Evolutionary conservation across 2,113 vertebrate species (phyloP).

Genomic region (Trichomycterus rosablanca): DNA sequence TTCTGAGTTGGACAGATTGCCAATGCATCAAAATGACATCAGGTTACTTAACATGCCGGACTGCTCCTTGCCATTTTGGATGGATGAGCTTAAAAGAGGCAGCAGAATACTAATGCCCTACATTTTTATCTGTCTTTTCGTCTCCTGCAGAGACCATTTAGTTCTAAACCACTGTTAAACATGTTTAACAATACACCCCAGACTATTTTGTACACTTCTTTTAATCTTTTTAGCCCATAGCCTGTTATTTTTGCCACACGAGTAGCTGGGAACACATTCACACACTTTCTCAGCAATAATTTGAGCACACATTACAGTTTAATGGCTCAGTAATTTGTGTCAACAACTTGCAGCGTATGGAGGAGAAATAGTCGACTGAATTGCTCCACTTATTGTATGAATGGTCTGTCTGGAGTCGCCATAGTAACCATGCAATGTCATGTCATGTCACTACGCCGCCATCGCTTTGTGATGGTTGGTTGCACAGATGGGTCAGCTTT

Average conservation of each 20-base stretch:
- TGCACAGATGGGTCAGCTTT: no score
- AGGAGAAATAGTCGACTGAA: background rate
- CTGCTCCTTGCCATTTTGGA: conserved; percentile 4
- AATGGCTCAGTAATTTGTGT: conserved; percentile 33
- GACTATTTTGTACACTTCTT: background rate
- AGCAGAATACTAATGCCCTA: conserved; percentile 8
- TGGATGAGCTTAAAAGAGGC: background rate
- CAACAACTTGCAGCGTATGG: conserved; percentile 16
- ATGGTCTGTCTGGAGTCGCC: background rate
- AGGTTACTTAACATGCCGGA: conserved; percentile 2
- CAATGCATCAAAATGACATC: conserved; percentile 1
- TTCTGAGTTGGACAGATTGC: background rate
- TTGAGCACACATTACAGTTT: conserved; percentile 14
- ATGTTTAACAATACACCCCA: background rate
- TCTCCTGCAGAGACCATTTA: conserved; percentile 2
- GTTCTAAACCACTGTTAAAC: conserved; percentile 8
- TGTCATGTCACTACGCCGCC: no score
- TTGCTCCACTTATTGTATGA: background rate
- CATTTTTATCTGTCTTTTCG: background rate
- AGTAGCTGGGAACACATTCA: no score
- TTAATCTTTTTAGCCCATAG: background rate
- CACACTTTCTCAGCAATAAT: background rate
- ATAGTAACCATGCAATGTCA: background rate
- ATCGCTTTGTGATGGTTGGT: no score
- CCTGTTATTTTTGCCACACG: no score